phyloP scores from a whole-genome alignment of 2,113 vertebrate species.

The Tautogolabrus adspersus region DNA sequence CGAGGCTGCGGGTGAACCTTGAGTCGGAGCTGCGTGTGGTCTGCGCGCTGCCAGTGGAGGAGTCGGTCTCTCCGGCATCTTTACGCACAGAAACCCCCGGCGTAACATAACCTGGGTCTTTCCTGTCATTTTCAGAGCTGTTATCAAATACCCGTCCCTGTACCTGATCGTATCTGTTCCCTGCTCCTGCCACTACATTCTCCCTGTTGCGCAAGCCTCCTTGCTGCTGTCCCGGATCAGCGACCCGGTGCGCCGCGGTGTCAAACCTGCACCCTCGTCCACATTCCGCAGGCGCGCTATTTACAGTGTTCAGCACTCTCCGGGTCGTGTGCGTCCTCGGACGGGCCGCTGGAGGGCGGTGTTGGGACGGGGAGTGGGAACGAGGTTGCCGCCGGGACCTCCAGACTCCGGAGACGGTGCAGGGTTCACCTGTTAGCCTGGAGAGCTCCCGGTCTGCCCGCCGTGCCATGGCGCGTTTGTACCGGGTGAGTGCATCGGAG shows the following conservation, averaged over 20 bases:
- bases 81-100: background rate
- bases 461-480: constrained; percentile 77
- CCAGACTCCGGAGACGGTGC: constrained; percentile 81
- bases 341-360: constrained; percentile 84
- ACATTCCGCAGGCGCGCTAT: constrained; percentile 61
- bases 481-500: constrained; percentile 71
- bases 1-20: constrained; percentile 68
- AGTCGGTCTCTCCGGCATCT: constrained; percentile 14
- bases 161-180: background rate
- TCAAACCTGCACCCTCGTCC: constrained; percentile 64
- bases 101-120: background rate
- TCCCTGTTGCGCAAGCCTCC: constrained; percentile 14
- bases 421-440: constrained; percentile 80
- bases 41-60: background rate
- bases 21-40: background rate
- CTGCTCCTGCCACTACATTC: background rate
- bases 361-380: constrained; percentile 69
- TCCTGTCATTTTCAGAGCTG: background rate
- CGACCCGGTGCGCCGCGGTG: constrained; percentile 34
- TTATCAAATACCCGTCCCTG: background rate
- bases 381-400: constrained; percentile 71
- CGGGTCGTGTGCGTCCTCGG: constrained; percentile 69
- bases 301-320: constrained; percentile 27
- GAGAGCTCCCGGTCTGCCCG: constrained; percentile 73
- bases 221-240: constrained; percentile 28